Base-by-base conservation (phyloP, 2,113 vertebrate species). In the Grammomys surdaster region DNA sequence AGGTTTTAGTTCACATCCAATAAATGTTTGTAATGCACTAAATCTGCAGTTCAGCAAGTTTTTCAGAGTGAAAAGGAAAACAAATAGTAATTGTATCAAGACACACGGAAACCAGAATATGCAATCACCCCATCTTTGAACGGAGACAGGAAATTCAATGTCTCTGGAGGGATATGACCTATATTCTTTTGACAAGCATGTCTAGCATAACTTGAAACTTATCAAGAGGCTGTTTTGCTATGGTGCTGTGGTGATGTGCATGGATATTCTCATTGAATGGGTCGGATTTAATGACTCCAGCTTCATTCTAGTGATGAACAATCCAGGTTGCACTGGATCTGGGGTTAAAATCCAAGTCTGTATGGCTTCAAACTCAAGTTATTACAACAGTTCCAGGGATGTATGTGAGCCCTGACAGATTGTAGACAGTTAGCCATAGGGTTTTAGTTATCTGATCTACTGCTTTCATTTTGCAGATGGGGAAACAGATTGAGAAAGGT, bases 51-150 rank as follows among this genome's bases (percentile, higher is more conserved):
- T 77, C 56, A 69, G 0, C 56, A 88, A 19, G 24, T 85, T 95
- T 94, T 36, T 69, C 28, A 90, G 4, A 90, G 4, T 36, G 3
- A 65, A 89, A 90, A 93, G 11, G 33, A 89, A 96, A 86, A 81
- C 22, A 82, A 94, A 86, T 46, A 65, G 58, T 84, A 92, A 82
- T 75, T 96, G 31, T 16, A n/a, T 92, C 60, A 96, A 88, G 73
- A 82, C 54, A 84, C 2, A 73, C 12, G 40, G 36, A 75, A 88
- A 36, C 5, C 43, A 72, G 22, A 95, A 65, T 77, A 51, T 20
- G 10, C 20, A 36, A 28, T 87, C 84, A 31, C 1, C n/a, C 73
- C 20, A 24, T 51, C 43, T 76, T 31, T 89, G 86, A 95, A 80
- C 40, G 24, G 51, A 43, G 72, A n/a, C 43, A 76, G 88, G 73